Percentiles rank a stretch among this genome's conserved stretches.
phyloP scores from a whole-genome alignment of 2,113 vertebrate species.

The Mobula birostris region DNA sequence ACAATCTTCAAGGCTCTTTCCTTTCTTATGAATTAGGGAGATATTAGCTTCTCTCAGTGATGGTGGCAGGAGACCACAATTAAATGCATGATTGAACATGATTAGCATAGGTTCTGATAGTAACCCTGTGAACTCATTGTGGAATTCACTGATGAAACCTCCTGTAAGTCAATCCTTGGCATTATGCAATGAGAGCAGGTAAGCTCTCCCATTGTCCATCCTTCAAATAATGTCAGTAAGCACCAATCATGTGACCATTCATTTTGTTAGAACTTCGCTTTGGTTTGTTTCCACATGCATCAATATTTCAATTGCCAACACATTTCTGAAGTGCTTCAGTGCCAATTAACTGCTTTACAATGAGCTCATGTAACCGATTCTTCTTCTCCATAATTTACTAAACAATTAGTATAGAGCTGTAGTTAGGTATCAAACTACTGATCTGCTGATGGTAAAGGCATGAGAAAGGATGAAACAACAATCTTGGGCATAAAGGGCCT shows the following conservation, averaged over 20 bases:
- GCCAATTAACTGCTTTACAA: no score
- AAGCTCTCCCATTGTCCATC: background rate
- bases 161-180: background rate
- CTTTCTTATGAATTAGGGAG: no score
- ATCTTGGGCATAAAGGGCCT: background rate
- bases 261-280: background rate
- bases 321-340: no score
- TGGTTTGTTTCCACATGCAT: background rate
- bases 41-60: no score
- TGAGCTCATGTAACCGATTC: background rate
- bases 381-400: background rate
- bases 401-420: background rate
- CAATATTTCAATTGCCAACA: no score
- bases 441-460: background rate
- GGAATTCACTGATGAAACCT: background rate
- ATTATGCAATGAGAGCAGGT: background rate
- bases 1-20: no score
- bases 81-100: no score
- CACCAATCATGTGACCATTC: background rate
- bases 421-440: background rate
- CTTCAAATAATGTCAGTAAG: background rate
- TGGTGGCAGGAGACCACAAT: no score
- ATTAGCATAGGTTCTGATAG: no score
- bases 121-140: no score
- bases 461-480: background rate